phyloP scores from a whole-genome alignment of 2,797 vertebrate species.

The Toxotes lorentzi region DNA sequence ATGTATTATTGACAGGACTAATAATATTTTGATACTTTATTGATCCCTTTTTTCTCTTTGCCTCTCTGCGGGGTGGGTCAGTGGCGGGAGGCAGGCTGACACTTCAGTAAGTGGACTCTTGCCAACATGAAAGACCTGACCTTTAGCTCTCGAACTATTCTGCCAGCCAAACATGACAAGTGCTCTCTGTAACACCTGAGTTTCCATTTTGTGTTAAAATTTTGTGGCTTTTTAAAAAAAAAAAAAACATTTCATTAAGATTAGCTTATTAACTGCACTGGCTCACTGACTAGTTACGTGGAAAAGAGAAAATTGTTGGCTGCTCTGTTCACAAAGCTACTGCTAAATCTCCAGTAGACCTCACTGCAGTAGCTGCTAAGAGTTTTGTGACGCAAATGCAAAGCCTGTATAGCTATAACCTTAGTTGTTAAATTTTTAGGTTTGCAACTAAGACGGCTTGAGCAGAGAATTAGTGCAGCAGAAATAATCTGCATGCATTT shows the following conservation, averaged over 20 bases:
- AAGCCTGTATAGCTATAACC: conserved; percentile 8
- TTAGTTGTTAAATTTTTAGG: neutral
- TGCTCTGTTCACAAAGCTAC: neutral
- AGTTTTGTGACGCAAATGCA: conserved; percentile 7
- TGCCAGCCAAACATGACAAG: neutral
- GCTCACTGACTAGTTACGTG: neutral
- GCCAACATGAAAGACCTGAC: conserved; percentile 40
- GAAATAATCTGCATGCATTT: conserved; percentile 8
- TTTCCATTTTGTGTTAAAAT: neutral
- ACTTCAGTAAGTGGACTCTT: conserved; percentile 6
- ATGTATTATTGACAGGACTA: conserved; percentile 48
- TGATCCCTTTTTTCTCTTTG: conserved; percentile 33
- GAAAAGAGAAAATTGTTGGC: neutral
- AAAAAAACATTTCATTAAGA: neutral
- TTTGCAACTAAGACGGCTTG: neutral
- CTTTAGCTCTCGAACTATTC: neutral
- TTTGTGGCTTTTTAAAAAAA: neutral
- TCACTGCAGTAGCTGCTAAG: neutral
- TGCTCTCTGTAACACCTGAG: neutral
- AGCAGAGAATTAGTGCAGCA: neutral
- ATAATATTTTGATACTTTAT: conserved; percentile 34
- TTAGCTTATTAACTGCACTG: neutral
- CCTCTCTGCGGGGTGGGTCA: neutral
- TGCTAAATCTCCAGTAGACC: neutral
- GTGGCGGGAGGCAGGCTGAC: conserved; percentile 13